These are phyloP conservation scores for Brienomyrus longianalis DNA, from an alignment of 2,113 vertebrate genomes.

Conservation along the genomic window DNA sequence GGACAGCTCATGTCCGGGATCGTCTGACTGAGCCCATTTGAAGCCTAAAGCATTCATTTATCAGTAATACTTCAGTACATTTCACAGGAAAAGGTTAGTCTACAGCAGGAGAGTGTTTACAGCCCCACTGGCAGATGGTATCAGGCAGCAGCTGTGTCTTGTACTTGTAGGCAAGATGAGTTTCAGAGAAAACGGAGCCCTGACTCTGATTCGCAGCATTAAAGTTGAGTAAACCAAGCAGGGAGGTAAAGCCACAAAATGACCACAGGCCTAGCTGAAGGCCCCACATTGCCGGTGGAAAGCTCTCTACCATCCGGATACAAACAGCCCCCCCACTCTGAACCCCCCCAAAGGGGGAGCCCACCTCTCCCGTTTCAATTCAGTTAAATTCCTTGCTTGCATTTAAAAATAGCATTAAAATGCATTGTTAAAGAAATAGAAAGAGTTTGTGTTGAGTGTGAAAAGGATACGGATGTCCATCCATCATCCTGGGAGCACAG, in stretches of 20 bases:
- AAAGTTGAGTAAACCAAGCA: conserved; percentile 55
- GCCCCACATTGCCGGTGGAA: too few species aligned
- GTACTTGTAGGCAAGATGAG: conserved; percentile 35
- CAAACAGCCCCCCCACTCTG: conserved; percentile 13
- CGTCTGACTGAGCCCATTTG: background rate
- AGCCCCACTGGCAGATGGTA: conserved; percentile 40
- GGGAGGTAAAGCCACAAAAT: conserved; percentile 38
- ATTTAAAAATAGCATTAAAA: background rate
- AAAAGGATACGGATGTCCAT: background rate
- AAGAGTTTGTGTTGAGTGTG: background rate
- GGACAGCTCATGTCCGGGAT: conserved; percentile 8
- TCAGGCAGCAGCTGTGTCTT: conserved; percentile 54
- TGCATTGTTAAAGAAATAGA: background rate
- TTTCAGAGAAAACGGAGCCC: conserved; percentile 46
- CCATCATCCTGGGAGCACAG: background rate
- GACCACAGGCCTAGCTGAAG: background rate
- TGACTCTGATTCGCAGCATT: conserved; percentile 38
- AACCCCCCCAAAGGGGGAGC: background rate
- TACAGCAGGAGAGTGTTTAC: conserved; percentile 32
- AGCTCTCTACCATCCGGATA: conserved; percentile 20
- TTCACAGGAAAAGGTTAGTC: background rate
- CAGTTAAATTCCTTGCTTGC: background rate
- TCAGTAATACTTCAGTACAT: background rate
- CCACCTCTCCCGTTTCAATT: background rate
- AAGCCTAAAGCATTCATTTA: background rate